phyloP scores from a whole-genome alignment of 2,888 invertebrate species.

The Aspidapion aeneum region DNA sequence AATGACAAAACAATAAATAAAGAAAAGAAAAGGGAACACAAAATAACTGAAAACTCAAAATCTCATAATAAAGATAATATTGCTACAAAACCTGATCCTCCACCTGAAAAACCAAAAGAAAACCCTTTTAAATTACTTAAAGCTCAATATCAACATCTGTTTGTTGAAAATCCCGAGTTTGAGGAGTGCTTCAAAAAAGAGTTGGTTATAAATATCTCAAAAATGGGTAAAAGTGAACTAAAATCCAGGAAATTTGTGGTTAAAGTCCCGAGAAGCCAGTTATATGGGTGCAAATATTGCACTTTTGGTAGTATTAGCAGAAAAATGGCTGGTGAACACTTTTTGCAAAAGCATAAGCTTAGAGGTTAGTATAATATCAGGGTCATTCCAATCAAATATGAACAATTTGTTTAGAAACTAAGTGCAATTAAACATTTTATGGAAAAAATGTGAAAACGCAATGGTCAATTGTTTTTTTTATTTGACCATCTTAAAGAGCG shows the following conservation, averaged over 20 bases:
- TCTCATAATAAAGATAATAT: background rate
- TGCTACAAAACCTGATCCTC: background rate
- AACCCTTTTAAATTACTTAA: background rate
- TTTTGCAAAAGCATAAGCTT: background rate
- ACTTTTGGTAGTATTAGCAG: background rate
- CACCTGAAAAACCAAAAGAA: background rate
- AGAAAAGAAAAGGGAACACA: too few relatives aligned
- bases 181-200: background rate
- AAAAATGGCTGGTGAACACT: slow-evolving; percentile 1
- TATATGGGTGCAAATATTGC: slow-evolving; percentile 9
- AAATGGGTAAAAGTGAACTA: background rate
- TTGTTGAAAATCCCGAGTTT: background rate
- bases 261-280: background rate
- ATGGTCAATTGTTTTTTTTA: too few relatives aligned
- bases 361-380: slow-evolving; percentile 2
- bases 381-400: too few relatives aligned
- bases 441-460: too few relatives aligned
- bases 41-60: too few relatives aligned
- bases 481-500: too few relatives aligned
- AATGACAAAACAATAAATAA: too few relatives aligned
- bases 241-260: slow-evolving; percentile 8
- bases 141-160: background rate
- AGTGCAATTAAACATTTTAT: too few relatives aligned
- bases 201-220: background rate
- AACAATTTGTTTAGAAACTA: too few relatives aligned